These are phyloP conservation scores for Poeciliopsis turrubarensis DNA, from an alignment of 2,113 vertebrate genomes.

Conservation along the genomic window DNA sequence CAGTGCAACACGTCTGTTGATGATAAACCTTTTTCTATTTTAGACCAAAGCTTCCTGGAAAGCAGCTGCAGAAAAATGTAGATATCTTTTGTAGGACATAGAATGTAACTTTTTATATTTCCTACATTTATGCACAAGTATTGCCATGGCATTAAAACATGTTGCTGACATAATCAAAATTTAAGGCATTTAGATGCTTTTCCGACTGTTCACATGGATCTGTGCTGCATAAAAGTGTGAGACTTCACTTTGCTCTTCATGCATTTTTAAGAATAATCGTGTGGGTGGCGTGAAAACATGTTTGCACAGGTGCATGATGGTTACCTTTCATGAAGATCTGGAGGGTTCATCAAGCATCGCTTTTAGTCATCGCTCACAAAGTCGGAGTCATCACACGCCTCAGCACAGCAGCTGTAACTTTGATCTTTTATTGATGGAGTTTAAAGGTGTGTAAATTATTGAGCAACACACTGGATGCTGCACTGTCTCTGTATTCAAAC, in stretches of 20 bases:
- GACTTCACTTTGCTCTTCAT: slow-evolving; percentile 1
- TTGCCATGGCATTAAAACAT: too few species aligned
- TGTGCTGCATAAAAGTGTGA: slow-evolving; percentile 6
- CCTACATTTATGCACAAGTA: too few species aligned
- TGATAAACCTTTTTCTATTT: slow-evolving; percentile 29
- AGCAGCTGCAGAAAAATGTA: background rate
- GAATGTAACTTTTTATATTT: too few species aligned
- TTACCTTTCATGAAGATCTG: slow-evolving; percentile 10
- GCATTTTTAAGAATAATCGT: slow-evolving; percentile 14
- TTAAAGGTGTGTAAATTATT: slow-evolving; percentile 78
- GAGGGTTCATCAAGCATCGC: slow-evolving; percentile 6
- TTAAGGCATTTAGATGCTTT: too few species aligned
- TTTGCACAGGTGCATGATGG: slow-evolving; percentile 8
- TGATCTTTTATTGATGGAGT: slow-evolving; percentile 79
- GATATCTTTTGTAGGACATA: too few species aligned
- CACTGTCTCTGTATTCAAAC: slow-evolving; percentile 56
- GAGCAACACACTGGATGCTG: slow-evolving; percentile 45
- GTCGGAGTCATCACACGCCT: slow-evolving; percentile 29
- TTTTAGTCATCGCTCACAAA: slow-evolving; percentile 10
- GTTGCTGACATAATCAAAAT: too few species aligned
- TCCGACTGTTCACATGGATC: too few species aligned
- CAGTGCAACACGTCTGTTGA: slow-evolving; percentile 21
- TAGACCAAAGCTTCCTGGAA: background rate
- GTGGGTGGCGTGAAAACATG: background rate
- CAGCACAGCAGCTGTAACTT: slow-evolving; percentile 15